These are phyloP conservation scores for Dorcus hopei DNA, from an alignment of 2,888 invertebrate species.

Conservation along the genomic window DNA sequence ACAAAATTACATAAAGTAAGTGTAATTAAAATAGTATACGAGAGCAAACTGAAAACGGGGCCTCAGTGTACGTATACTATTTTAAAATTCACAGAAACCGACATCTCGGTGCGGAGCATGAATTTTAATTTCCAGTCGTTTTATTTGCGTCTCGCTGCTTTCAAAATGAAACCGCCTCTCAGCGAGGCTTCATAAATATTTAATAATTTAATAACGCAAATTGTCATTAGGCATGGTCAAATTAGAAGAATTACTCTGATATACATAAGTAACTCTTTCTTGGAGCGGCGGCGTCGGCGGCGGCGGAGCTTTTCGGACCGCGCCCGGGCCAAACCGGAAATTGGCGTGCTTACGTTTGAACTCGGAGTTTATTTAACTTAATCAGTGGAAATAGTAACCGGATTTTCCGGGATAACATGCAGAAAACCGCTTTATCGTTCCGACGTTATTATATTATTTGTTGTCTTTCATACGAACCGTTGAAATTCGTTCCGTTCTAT, in stretches of 20 bases:
- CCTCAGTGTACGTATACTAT: conserved; percentile 15
- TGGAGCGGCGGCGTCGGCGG: not conserved
- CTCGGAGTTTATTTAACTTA: conserved; percentile 24
- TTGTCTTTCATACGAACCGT: conserved; percentile 1
- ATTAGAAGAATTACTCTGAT: conserved; percentile 27
- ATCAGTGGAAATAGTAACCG: conserved; percentile 24
- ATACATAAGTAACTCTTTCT: conserved; percentile 9
- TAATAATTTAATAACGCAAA: conserved; percentile 31
- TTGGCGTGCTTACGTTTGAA: conserved; percentile 11
- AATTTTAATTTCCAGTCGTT: conserved; percentile 40
- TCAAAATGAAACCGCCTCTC: conserved; percentile 30
- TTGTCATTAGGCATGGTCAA: conserved; percentile 28
- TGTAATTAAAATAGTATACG: conserved; percentile 3
- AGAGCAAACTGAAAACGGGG: not conserved
- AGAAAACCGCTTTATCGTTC: conserved; percentile 17
- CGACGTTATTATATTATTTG: conserved; percentile 7
- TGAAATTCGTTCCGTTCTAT: not conserved
- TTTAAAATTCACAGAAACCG: conserved; percentile 36
- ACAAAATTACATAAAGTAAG: not conserved
- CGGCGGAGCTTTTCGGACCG: not conserved
- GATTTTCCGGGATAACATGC: conserved; percentile 24
- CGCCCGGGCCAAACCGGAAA: not conserved
- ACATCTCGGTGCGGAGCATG: conserved; percentile 34
- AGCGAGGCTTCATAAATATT: conserved; percentile 30
- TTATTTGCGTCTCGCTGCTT: conserved; percentile 29